Evolutionary conservation across 37 sponge, comb jelly and placozoan species (phyloP).

Genomic region (Dysidea cf. avara): DNA sequence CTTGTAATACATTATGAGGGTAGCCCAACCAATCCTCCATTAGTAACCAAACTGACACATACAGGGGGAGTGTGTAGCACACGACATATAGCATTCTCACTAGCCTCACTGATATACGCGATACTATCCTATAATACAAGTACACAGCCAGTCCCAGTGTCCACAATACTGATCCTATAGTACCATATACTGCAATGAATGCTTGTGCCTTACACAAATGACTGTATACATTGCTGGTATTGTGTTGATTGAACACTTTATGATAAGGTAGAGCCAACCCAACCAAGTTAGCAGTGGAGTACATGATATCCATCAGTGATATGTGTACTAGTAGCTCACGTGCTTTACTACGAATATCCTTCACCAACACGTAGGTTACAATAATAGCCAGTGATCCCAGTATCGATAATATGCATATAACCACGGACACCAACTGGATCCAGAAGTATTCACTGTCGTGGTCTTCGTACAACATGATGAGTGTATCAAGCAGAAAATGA

Average conservation of each 20-base stretch:
- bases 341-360: constrained; percentile 33
- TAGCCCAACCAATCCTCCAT: constrained; percentile 34
- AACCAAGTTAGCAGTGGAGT: constrained; percentile 38
- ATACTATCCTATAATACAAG: no score
- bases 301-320: constrained; percentile 71
- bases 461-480: no score
- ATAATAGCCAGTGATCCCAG: constrained; percentile 66
- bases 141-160: no score
- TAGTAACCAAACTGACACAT: constrained; percentile 34
- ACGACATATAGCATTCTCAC: constrained; percentile 17
- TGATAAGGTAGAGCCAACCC: no score
- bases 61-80: constrained; percentile 52
- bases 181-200: no score
- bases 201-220: constrained; percentile 59
- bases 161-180: no score
- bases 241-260: no score
- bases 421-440: constrained; percentile 12
- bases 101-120: no score
- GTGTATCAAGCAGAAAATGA: no score
- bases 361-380: constrained; percentile 34
- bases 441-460: not conserved
- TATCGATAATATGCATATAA: constrained; percentile 52
- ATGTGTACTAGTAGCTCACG: constrained; percentile 54
- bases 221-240: no score
- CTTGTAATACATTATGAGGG: constrained; percentile 55